A percentile compares a stretch with the other conserved stretches of the same genome.
Conservation (phyloP, 2,888 invertebrate species). For the Eupithecia pulchellata region DNA sequence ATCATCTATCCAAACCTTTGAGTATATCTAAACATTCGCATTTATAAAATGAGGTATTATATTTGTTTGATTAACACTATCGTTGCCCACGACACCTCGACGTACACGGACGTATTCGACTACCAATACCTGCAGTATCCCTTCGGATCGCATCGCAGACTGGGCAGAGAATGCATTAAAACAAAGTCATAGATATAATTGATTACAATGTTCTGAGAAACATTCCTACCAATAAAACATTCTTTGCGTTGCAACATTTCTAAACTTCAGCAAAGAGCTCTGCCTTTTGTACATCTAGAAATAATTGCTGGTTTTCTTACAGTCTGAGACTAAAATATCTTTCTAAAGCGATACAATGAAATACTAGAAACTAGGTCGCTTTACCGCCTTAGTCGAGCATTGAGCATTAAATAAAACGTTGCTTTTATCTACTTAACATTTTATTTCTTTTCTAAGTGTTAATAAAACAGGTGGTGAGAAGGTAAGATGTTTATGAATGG, state of each 20-base stretch:
- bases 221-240: background rate
- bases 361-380: slow-evolving; percentile 17
- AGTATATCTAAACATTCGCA: no score
- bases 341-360: slow-evolving; percentile 14
- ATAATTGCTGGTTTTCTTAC: slow-evolving; percentile 23
- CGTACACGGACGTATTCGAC: no score
- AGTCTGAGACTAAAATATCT: slow-evolving; percentile 16
- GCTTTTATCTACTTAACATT: slow-evolving; percentile 2
- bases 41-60: no score
- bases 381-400: slow-evolving; percentile 16
- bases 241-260: background rate
- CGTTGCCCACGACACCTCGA: no score
- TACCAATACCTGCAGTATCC: no score
- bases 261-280: slow-evolving; percentile 12
- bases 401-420: slow-evolving; percentile 5
- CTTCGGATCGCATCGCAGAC: no score
- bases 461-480: background rate
- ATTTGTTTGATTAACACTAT: no score
- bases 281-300: slow-evolving; percentile 12
- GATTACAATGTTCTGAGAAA: background rate
- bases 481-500: background rate
- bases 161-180: no score
- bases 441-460: slow-evolving; percentile 12
- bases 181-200: no score
- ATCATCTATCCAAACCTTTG: no score